Evolutionary conservation across 2,797 vertebrate species (phyloP).

Genomic region (Chloroceryle amazona): DNA sequence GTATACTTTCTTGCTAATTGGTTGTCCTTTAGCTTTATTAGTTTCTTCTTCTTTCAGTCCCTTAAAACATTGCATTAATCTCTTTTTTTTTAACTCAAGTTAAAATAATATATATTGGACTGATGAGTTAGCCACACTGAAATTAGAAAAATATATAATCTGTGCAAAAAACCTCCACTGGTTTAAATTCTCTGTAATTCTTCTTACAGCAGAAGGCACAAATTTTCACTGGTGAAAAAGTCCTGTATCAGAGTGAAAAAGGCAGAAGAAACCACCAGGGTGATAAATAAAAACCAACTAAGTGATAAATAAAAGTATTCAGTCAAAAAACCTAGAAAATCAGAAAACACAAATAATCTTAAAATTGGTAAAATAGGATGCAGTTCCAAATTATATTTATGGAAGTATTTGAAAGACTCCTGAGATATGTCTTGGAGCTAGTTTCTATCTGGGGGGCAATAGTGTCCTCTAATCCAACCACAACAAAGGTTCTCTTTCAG

Average conservation of each 20-base stretch:
- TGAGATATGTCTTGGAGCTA: background rate
- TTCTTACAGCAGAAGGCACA: background rate
- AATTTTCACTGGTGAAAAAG: background rate
- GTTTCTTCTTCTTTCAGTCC: background rate
- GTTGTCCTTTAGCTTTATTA: background rate
- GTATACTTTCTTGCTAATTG: background rate
- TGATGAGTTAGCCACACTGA: slow-evolving; percentile 13
- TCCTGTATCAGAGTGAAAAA: background rate
- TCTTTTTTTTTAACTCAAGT: background rate
- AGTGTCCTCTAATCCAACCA: background rate
- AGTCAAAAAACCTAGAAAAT: background rate
- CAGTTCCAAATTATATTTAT: background rate
- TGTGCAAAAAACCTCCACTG: background rate
- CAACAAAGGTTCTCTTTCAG: background rate
- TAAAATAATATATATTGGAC: background rate
- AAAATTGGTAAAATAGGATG: background rate
- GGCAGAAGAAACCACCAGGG: background rate
- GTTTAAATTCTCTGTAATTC: background rate
- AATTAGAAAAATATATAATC: slow-evolving; percentile 14
- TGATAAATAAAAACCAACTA: background rate
- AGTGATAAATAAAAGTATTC: background rate
- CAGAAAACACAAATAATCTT: background rate
- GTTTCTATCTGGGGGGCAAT: background rate
- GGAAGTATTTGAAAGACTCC: background rate
- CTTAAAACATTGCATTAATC: background rate